phyloP scores from a whole-genome alignment of 2,888 invertebrate genomes.

The Helobdella robusta region DNA sequence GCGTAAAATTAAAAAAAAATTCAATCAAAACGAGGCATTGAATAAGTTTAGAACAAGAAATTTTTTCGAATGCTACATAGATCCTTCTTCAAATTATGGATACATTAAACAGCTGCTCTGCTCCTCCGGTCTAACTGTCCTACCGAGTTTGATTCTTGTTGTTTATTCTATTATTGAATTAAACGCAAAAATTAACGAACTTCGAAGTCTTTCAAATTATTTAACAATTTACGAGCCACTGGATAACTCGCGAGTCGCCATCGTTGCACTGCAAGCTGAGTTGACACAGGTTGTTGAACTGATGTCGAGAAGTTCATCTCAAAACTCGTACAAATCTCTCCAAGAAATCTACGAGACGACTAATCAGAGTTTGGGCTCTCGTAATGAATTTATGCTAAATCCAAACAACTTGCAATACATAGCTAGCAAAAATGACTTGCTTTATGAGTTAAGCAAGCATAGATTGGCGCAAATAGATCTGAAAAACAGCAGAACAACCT shows the following conservation, averaged over 20 bases:
- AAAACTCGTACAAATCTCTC: neutral
- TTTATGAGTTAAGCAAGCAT: neutral
- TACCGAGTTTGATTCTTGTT: conserved; percentile 15
- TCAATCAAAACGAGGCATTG: too few species aligned
- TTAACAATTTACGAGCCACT: conserved; percentile 7
- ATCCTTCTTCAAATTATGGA: neutral
- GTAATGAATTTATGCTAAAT: too few species aligned
- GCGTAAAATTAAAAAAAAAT: too few species aligned
- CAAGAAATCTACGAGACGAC: conserved; percentile 20
- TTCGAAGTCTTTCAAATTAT: neutral
- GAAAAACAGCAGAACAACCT: neutral
- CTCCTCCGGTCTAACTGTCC: conserved; percentile 15
- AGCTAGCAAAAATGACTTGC: neutral
- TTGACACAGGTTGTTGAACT: conserved; percentile 14
- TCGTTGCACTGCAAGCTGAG: conserved; percentile 11
- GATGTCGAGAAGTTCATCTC: neutral
- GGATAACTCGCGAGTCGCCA: neutral
- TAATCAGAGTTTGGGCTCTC: too few species aligned
- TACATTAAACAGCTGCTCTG: conserved; percentile 9
- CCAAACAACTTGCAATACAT: too few species aligned
- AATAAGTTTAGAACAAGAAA: too few species aligned
- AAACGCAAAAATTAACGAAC: neutral
- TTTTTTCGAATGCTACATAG: too few species aligned
- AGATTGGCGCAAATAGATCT: neutral
- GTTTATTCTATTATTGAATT: conserved; percentile 6